Base-by-base conservation (phyloP, 1,140 invertebrate species). In the Drosophila sechellia region DNA sequence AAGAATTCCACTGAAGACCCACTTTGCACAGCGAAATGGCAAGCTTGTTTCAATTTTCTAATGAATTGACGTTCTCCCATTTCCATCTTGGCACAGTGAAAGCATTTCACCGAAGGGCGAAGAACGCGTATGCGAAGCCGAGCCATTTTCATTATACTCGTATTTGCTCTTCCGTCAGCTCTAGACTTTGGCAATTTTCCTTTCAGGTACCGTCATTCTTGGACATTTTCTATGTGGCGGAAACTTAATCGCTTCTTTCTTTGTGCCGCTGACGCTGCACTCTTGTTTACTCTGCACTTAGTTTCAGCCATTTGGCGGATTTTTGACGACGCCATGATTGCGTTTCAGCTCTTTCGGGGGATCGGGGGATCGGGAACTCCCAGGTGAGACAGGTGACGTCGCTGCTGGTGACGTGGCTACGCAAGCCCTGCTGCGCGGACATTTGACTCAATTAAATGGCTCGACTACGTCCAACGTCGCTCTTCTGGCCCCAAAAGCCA, bases 211-310 rank as follows among this genome's bases (percentile, higher is more conserved):
- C 64, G 37, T 49, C 81, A 68, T 50, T 61, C 37, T 53, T 55
- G 37, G 55, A n/a, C 35, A 61, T 68, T 35, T 39, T 45, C 43
- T 53, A 70, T 71, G 53, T 77, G 60, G 45, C 43, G 50, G 49
- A 61, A 81, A 60, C 31, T 63, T 81, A 78, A 74, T 86, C 64
- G 77, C 64, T 61, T 71, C 63, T 48, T 61, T 71, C 63, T 48
- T 55, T 79, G 48, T 52, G 13, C 48, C 68, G 64, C 54, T 79
- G 71, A 75, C 60, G 56, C 43, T 81, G 77, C 72, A 75, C 40
- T 75, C 75, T 58, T 66, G 71, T 75, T 75, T 75, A 76, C 37
- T 54, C 46, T 75, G 52, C 60, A 35, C 71, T 75, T 65, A 75
- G 53, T 57, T 52, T 27, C 15, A 65, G 69, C 57, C 27, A 25